phyloP scores from a whole-genome alignment of 2,888 invertebrate species.

The Protula sp. region DNA sequence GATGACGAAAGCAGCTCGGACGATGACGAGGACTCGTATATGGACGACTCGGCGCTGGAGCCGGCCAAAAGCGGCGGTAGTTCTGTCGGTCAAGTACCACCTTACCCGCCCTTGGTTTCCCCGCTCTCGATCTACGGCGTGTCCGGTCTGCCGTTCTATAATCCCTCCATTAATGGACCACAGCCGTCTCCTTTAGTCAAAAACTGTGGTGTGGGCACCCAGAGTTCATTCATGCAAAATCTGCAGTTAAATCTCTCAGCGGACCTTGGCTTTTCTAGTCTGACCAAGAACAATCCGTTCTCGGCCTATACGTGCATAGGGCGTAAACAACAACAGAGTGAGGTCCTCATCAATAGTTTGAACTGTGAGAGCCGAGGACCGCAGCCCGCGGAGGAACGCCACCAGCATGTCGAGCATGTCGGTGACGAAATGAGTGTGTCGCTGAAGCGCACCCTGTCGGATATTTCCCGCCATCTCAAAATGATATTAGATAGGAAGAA shows the following conservation, averaged over 20 bases:
- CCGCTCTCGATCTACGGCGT: neutral
- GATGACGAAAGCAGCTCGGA: neutral
- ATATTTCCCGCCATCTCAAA: neutral
- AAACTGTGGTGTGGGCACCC: too few species aligned
- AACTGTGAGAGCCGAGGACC: neutral
- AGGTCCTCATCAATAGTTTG: too few species aligned
- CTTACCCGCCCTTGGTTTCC: too few species aligned
- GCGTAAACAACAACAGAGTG: too few species aligned
- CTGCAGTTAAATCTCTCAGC: too few species aligned
- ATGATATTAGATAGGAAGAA: neutral
- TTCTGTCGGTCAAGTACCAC: too few species aligned
- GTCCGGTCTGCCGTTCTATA: neutral
- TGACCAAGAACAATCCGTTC: neutral
- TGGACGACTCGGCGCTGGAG: neutral
- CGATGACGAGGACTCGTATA: neutral
- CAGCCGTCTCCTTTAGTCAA: too few species aligned
- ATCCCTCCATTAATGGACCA: neutral
- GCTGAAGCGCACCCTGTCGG: neutral
- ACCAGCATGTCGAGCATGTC: too few species aligned
- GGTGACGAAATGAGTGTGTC: neutral
- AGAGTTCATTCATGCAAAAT: too few species aligned
- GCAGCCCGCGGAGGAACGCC: neutral
- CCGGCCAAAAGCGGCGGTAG: too few species aligned
- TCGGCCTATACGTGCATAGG: neutral
- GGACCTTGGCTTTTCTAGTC: too few species aligned